A percentile compares a stretch with the other conserved stretches of the same genome.
These are phyloP conservation scores for Galerucella pusilla DNA, from an alignment of 2,888 invertebrate species.

Conservation along the genomic window DNA sequence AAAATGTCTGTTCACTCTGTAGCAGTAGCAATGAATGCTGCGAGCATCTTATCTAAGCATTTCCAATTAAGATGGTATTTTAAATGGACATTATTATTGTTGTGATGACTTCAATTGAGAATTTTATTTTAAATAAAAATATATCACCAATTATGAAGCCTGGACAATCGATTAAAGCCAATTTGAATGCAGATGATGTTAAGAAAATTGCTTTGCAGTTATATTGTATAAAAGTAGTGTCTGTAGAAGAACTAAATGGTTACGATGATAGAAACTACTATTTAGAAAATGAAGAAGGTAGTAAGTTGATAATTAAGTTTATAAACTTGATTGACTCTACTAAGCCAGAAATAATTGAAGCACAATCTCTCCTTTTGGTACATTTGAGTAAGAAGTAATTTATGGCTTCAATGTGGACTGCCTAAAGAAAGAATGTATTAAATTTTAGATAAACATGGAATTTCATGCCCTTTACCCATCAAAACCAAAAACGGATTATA, in stretches of 20 bases:
- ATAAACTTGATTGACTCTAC: conserved; percentile 85
- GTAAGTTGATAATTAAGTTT: conserved; percentile 84
- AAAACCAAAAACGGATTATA: conserved; percentile 75
- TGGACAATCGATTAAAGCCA: conserved; percentile 70
- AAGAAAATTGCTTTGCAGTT: conserved; percentile 68
- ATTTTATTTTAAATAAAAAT: conserved; percentile 3
- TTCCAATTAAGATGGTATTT: no score
- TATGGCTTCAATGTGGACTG: not conserved
- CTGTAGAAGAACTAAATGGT: conserved; percentile 74
- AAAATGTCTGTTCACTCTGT: no score
- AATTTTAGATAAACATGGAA: conserved; percentile 68
- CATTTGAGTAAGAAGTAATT: conserved; percentile 71
- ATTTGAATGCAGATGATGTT: conserved; percentile 68
- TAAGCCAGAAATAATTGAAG: conserved; percentile 75
- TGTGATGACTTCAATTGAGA: not conserved
- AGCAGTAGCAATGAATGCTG: no score
- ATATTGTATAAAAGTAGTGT: conserved; percentile 72
- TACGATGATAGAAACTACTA: conserved; percentile 86
- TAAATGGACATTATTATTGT: no score
- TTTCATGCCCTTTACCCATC: conserved; percentile 78
- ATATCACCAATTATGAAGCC: conserved; percentile 56
- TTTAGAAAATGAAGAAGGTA: conserved; percentile 67
- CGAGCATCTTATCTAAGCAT: no score
- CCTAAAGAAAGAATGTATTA: not conserved
- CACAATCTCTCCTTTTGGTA: conserved; percentile 79